Base-by-base conservation (phyloP, 1,140 invertebrate genomes). In the Zeugodacus cucurbitae region DNA sequence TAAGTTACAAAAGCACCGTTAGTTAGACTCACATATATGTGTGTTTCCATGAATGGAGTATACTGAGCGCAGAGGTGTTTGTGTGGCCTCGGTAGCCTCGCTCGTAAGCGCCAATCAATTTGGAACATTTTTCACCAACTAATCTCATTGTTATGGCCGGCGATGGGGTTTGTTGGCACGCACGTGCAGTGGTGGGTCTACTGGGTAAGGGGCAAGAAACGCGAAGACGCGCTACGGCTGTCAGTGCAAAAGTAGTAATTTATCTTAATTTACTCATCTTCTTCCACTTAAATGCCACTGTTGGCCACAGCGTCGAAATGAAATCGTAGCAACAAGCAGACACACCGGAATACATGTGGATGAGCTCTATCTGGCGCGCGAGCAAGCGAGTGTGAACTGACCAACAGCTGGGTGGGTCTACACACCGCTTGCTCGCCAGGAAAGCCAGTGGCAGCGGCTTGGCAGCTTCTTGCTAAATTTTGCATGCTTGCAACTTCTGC, bases 231-330 rank as follows among this genome's bases (percentile, higher is more conserved):
- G 57, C 85, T 57, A 59, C 8, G 85, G 32, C 54, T 86, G 85
- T 86, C 85, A 82, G 74, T 82, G 41, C 37, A 86, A 86, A 58
- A 57, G 57, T 86, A 59, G 85, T 86, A 86, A 86, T 86, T 86
- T 86, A 86, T 86, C 85, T 86, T 86, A 86, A 86, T 86, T 86
- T 59, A 86, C 48, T 86, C 48, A 86, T 86, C 85, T 86, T 57
- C 85, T 58, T 57, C 48, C 57, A 59, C 26, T 57, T 86, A 58
- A 86, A 59, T 58, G 85, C 85, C 85, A 59, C 57, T 86, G 85
- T 26, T 41, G 37, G 41, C 74, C 22, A 74, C 22, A 74, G 70
- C 70, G 20, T 37, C 70, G 37, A 17, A 22, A 41, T 37, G 37
- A 20, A 74, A 41, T 22, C 34, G 37, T 20, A 54, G 10, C 58